Evolutionary conservation across 2,113 vertebrate genomes (phyloP), one percentile per base, ranked within the genome.

Genomic region (Deroptyus accipitrinus): DNA sequence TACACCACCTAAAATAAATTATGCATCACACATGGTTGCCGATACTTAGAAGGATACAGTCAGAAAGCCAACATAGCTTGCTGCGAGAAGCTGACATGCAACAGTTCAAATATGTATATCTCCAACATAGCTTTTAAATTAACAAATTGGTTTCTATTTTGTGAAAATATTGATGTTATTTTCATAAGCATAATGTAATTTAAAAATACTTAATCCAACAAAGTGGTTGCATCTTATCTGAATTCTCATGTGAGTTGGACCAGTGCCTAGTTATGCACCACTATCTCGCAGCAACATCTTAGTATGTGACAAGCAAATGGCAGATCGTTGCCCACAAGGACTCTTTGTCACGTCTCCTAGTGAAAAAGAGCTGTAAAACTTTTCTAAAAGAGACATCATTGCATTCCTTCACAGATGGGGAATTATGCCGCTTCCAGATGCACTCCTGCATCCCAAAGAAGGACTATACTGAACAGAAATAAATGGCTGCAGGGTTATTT

Each of bases 401-500:
- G 9, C 63, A 35, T 76, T 79, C 41, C 83, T 85, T n/a, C 49
- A 39, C n/a, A 88, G 74, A 35, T 42, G 51, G 69, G 39, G 52
- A 88, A 88, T 76, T 82, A 82, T 8, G 15, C 31, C 3, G 0
- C 23, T 82, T 91, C 57, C 54, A 88, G 49, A 73, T 18, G 27
- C 2, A 4, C 37, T 91, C 59, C 57, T 76, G 70, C 62, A 83
- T 94, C 41, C 73, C 66, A 80, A 87, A 84, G 92, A 78, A 83
- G 77, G 90, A 72, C 59, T 68, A 74, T 24, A 57, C n/a, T 0
- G 0, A 90, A 79, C 5, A 22, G 62, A 69, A 69, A 92, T 87
- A 91, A 89, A 87, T 63, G 74, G 74, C 77, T 66, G 62, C 69
- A 66, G 52, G 57, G 66, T 86, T 93, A 92, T 84, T 95, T 94